Evolutionary conservation across 1,140 invertebrate species (phyloP).

Genomic region (Halictus rubicundus): DNA sequence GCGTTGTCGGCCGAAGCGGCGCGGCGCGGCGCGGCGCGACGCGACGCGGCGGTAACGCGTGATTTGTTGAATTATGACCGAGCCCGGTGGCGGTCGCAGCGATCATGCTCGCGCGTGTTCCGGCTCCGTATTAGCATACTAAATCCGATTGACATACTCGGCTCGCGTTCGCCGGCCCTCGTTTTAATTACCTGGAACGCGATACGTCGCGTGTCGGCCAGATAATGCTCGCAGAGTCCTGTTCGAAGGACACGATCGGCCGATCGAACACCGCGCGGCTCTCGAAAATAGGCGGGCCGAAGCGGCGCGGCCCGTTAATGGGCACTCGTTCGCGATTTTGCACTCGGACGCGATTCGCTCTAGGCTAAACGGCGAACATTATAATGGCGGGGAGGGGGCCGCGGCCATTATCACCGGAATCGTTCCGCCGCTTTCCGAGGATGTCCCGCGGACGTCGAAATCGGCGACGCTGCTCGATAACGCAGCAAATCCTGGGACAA

Average conservation of each 20-base stretch:
- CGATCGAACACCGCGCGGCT: background rate
- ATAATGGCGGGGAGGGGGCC: too few species aligned
- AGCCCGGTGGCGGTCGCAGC: slow-evolving; percentile 31
- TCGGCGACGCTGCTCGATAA: too few species aligned
- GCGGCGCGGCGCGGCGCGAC: slow-evolving; percentile 12
- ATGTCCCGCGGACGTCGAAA: too few species aligned
- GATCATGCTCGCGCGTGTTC: slow-evolving; percentile 56
- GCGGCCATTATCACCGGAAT: too few species aligned
- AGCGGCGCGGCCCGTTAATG: too few species aligned
- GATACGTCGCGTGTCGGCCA: slow-evolving; percentile 48
- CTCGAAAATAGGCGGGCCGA: background rate
- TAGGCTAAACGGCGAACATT: too few species aligned
- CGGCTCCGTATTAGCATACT: slow-evolving; percentile 53
- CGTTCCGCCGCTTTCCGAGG: too few species aligned
- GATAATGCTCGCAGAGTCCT: background rate
- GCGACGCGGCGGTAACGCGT: slow-evolving; percentile 41
- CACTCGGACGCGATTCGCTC: too few species aligned
- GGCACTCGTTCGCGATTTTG: too few species aligned
- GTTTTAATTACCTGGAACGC: slow-evolving; percentile 58
- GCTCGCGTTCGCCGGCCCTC: slow-evolving; percentile 39
- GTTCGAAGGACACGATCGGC: background rate
- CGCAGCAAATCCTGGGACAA: too few species aligned
- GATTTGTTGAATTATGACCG: slow-evolving; percentile 64
- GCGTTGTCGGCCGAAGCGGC: slow-evolving; percentile 31
- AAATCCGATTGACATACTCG: slow-evolving; percentile 62